Evolutionary conservation across 2,113 vertebrate species (phyloP).

Genomic region (Edolisoma coerulescens): DNA sequence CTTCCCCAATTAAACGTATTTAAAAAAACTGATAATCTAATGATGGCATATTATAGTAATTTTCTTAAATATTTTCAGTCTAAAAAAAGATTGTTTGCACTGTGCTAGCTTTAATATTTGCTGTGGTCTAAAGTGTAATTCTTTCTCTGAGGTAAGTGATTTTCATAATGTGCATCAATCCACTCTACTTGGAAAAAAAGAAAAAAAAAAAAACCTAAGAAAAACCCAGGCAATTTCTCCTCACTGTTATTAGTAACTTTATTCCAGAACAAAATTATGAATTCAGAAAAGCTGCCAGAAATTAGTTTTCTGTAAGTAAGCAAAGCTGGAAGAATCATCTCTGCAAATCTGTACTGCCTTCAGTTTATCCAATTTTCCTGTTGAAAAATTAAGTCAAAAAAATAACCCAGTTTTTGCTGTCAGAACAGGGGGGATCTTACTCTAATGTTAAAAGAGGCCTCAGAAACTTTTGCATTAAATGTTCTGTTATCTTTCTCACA

Average conservation of each 20-base stretch:
- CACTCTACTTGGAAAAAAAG: background rate
- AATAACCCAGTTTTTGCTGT: background rate
- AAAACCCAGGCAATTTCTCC: background rate
- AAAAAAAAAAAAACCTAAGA: background rate
- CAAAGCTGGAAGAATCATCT: background rate
- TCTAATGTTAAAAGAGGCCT: background rate
- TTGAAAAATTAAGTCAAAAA: background rate
- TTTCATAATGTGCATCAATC: background rate
- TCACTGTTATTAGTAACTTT: background rate
- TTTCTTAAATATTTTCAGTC: background rate
- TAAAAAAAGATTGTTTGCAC: background rate
- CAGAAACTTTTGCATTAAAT: background rate
- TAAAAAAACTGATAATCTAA: background rate
- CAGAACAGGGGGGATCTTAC: background rate
- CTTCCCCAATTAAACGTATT: background rate
- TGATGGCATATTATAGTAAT: background rate
- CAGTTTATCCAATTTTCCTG: background rate
- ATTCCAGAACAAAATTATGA: background rate
- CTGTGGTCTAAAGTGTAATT: background rate
- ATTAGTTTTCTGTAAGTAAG: background rate
- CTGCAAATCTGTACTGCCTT: background rate
- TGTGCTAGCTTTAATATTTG: constrained; percentile 1
- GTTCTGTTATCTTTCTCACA: background rate
- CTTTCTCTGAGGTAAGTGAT: background rate
- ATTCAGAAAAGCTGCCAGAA: background rate